phyloP scores from a whole-genome alignment of 2,113 vertebrate species.

The Gavia stellata region DNA sequence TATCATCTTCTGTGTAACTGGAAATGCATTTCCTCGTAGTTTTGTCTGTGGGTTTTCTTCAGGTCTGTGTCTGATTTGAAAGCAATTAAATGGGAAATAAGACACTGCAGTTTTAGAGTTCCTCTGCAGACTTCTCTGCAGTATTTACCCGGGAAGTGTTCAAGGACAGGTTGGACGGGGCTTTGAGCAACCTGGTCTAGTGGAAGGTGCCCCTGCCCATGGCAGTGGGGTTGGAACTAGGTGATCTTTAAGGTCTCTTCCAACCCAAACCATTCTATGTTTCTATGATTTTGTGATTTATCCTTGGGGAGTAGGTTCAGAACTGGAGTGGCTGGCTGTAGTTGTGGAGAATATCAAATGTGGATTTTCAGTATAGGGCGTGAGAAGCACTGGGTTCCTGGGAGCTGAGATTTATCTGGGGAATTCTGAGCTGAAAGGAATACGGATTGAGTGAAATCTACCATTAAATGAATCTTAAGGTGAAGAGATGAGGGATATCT shows the following conservation, averaged over 20 bases:
- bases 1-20: neutral
- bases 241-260: too few species aligned
- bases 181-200: too few species aligned
- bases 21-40: neutral
- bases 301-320: neutral
- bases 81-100: neutral
- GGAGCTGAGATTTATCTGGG: neutral
- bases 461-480: neutral
- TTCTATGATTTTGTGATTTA: too few species aligned
- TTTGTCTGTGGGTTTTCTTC: neutral
- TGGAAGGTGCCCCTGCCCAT: too few species aligned
- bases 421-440: neutral
- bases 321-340: neutral
- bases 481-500: neutral
- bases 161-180: too few species aligned
- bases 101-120: neutral
- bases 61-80: neutral
- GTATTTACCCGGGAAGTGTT: accelerated
- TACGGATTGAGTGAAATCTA: neutral
- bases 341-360: neutral
- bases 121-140: neutral
- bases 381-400: neutral
- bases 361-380: accelerated
- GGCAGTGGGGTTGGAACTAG: too few species aligned
- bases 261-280: too few species aligned